Conservation (phyloP, 2,113 vertebrate species). For the Setophaga coronata region DNA sequence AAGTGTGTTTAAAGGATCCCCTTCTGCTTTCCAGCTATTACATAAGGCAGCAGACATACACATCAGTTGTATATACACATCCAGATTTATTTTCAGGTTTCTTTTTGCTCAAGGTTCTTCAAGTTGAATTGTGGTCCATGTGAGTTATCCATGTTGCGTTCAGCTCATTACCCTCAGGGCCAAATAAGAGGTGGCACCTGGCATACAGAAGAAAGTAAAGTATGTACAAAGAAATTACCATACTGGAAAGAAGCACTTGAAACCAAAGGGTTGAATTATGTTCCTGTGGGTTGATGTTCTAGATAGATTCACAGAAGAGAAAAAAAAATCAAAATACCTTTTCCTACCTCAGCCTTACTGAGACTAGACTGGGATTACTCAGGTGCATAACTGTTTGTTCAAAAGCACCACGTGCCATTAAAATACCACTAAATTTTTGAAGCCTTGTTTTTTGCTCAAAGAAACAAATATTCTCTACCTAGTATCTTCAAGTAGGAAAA, state of each 20-base stretch:
- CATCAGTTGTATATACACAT: background rate
- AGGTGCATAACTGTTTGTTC: background rate
- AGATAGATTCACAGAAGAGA: background rate
- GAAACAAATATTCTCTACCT: background rate
- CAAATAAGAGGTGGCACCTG: background rate
- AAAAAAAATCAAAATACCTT: background rate
- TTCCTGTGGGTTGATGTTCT: background rate
- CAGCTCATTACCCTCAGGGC: background rate
- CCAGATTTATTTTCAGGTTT: background rate
- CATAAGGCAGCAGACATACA: background rate
- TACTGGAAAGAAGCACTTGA: background rate
- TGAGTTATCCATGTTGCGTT: background rate
- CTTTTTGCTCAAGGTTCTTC: background rate
- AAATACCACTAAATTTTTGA: background rate
- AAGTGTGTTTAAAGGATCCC: background rate
- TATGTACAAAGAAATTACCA: background rate
- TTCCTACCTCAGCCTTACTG: background rate
- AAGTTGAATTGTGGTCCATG: background rate
- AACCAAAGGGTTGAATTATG: background rate
- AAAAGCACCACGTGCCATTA: rapidly evolving
- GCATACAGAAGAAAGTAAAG: background rate
- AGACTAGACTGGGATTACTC: background rate
- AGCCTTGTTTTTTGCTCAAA: background rate
- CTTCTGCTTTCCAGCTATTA: background rate
- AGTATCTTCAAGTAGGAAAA: background rate